Base-by-base conservation (phyloP, 2,888 invertebrate genomes). In the Arctia plantaginis region DNA sequence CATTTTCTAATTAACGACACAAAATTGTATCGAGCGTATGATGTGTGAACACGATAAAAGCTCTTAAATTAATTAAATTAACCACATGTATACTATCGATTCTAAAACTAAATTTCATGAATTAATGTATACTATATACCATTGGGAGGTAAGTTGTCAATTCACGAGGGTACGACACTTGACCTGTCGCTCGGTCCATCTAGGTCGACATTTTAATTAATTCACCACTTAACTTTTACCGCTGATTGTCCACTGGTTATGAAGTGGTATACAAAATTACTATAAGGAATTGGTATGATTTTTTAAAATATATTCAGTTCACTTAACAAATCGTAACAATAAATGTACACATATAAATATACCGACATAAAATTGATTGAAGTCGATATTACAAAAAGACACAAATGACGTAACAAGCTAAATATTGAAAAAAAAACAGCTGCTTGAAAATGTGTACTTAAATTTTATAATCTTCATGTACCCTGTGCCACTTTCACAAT, bases 181-280 rank as follows among this genome's bases (percentile, higher is more conserved):
- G 88, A 89, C 87, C 87, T 76, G 71, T 41, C 77, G n/a, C 80
- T 74, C 77, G 41, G 73, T 76, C 79, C 79, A 87, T 87, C 77
- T 77, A 62, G 88, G 86, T 87, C 88, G 81, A 81, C 80, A 82
- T 85, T 88, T 88, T 88, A 89, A 89, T 89, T 86, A 86, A 85
- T 79, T 74, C 77, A 81, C 79, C 81, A 77, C 83, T 82, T 82
- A 44, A 80, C 72, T 74, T 77, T 77, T 78, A 80, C 76, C 72
- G 74, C 59, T 27, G 47, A 33, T 20, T 59, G 15, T 30, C 44
- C 10, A 66, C 39, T 51, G 55, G 39, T 66, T 47, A 59, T 23
- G 55, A 66, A 66, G 27, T 66, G 51, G 30, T 55, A 51, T 66
- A 39, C n/a, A 71, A 44, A 62, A 64, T 69, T 69, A 55, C n/a